Evolutionary conservation across 2,113 vertebrate species (phyloP), one percentile per base, ranked within the genome.

Genomic region (Hyaena hyaena): DNA sequence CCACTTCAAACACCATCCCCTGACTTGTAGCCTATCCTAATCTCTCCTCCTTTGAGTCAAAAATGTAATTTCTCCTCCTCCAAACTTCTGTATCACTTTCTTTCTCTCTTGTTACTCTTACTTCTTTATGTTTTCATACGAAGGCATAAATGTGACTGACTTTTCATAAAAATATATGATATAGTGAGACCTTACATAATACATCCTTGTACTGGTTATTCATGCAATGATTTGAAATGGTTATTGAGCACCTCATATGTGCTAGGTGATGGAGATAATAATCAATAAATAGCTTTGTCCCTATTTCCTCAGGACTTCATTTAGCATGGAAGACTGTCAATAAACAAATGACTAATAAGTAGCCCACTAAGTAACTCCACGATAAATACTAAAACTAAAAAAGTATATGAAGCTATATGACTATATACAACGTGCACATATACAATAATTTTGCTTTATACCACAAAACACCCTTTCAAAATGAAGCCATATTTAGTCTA

Each of bases 331-430:
- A 91, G 10, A 63, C 28, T 77, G 10, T 28, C 8, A 10, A 79
- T 35, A 88, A 76, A 63, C 21, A 58, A 86, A 53, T 69, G 81
- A 74, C 23, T 26, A 95, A 35, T 53, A 35, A 77, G 39, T 39
- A 73, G 4, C n/a, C 53, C 19, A 68, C 61, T 76, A 61, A 94
- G 50, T 88, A 79, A 61, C 91, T 71, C 53, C 28, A 43, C 61
- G 23, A 66, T 85, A 79, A 93, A 69, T 88, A 80, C 3, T 84
- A 80, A 95, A 96, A 71, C 71, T 55, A 58, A 71, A 93, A 82
- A 82, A 48, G 17, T 66, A 10, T 17, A 11, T 1, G 73, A 10
- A 55, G 23, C 28, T 63, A 9, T 85, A 71, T 15, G 4, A 45
- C 43, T 69, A 71, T 48, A 53, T 15, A 93, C 16, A 68, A 69